Percentiles rank a stretch among this genome's conserved stretches.
These are phyloP conservation scores for Melieria omissa DNA, from an alignment of 2,888 invertebrate species.

Conservation along the genomic window DNA sequence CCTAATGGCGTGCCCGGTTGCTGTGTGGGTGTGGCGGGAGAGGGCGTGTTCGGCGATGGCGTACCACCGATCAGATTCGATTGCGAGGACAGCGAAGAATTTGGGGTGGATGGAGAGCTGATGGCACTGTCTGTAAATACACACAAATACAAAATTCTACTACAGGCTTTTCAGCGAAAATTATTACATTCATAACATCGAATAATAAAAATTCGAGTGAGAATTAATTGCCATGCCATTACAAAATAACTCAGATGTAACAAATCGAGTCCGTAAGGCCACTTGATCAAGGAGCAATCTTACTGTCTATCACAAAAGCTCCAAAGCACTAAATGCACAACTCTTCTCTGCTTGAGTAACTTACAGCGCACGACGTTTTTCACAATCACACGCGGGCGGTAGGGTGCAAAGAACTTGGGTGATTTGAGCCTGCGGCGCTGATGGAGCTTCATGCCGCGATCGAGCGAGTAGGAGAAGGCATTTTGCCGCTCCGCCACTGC, in stretches of 20 bases:
- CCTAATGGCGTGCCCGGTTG: slow-evolving; percentile 35
- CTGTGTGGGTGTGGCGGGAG: slow-evolving; percentile 50
- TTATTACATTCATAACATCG: too few relatives aligned
- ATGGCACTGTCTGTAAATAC: slow-evolving; percentile 59
- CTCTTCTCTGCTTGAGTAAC: slow-evolving; percentile 45
- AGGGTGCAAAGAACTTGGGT: slow-evolving; percentile 48
- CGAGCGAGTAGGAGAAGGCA: slow-evolving; percentile 57
- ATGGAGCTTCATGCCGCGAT: slow-evolving; percentile 51
- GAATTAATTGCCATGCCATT: too few relatives aligned
- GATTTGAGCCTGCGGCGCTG: slow-evolving; percentile 56
- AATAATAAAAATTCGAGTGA: too few relatives aligned
- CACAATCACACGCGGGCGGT: slow-evolving; percentile 51
- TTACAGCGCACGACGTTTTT: slow-evolving; percentile 61
- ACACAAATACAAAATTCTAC: background rate
- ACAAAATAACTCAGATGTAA: background rate
- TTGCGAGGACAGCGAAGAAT: slow-evolving; percentile 52
- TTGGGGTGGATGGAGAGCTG: slow-evolving; percentile 65
- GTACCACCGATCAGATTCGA: slow-evolving; percentile 44
- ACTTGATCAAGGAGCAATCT: too few relatives aligned
- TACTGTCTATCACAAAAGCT: too few relatives aligned
- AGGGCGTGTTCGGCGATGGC: slow-evolving; percentile 46
- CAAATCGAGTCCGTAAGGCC: too few relatives aligned
- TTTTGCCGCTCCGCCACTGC: slow-evolving; percentile 59
- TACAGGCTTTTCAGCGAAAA: too few relatives aligned
- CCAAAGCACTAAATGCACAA: too few relatives aligned